These are phyloP conservation scores for Rousettus madagascariensis DNA, from an alignment of 2,797 vertebrate genomes.

Conservation along the genomic window DNA sequence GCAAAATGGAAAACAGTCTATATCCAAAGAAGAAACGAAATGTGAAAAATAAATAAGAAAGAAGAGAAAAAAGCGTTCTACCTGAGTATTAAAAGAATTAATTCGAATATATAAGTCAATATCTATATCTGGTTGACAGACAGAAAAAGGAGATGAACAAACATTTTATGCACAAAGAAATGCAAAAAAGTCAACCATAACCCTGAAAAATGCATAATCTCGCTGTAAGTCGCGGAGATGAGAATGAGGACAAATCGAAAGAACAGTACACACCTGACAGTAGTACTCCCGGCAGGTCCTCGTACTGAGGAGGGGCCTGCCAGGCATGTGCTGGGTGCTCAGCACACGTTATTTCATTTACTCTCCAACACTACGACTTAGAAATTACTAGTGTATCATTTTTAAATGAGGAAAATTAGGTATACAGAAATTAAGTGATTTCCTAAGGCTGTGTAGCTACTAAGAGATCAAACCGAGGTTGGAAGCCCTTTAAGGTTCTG, in stretches of 20 bases:
- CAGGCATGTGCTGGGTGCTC: not conserved
- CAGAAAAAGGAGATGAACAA: not conserved
- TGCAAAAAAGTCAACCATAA: not conserved
- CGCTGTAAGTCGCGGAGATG: not conserved
- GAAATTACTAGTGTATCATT: not conserved
- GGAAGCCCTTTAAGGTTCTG: not conserved
- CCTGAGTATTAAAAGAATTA: not conserved
- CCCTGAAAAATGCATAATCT: not conserved
- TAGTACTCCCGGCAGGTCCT: not conserved
- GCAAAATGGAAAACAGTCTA: not conserved
- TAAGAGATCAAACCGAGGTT: not conserved
- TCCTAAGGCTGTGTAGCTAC: not conserved
- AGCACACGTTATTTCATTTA: not conserved
- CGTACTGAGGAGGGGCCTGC: accelerated
- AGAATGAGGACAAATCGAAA: not conserved
- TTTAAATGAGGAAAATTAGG: not conserved
- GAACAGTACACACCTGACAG: not conserved
- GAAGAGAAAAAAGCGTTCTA: not conserved
- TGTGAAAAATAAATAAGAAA: not conserved
- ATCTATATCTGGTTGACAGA: not conserved
- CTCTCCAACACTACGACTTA: not conserved
- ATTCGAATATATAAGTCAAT: not conserved
- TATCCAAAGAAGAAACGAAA: not conserved
- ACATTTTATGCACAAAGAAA: constrained; percentile 10
- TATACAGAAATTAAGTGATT: not conserved